Conservation (phyloP, 1,140 invertebrate genomes). For the Drosophila lacertosa region DNA sequence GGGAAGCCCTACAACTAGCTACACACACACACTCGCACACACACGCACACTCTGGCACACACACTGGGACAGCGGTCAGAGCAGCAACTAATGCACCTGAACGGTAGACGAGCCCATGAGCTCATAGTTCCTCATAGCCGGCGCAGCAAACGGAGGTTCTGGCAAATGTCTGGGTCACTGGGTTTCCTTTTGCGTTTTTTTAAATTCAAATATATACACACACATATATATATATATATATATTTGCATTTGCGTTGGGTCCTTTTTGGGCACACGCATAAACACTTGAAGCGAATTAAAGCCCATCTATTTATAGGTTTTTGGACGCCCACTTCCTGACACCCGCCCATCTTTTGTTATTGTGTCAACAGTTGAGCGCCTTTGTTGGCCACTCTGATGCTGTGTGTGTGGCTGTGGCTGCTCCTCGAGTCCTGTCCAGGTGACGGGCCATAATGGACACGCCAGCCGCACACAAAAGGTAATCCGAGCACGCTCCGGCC, state of each 20-base stretch:
- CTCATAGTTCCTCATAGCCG: conserved; percentile 35
- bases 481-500: conserved; percentile 50
- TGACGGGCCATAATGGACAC: conserved; percentile 71
- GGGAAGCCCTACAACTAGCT: conserved; percentile 61
- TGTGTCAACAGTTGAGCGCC: conserved; percentile 65
- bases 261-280: conserved; percentile 10
- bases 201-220: too few relatives aligned
- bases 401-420: conserved; percentile 2
- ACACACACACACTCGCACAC: not conserved
- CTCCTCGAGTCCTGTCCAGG: conserved; percentile 53
- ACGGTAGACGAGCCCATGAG: conserved; percentile 41
- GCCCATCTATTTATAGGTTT: conserved; percentile 62
- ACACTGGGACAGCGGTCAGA: not conserved
- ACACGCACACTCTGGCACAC: not conserved
- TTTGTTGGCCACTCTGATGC: conserved; percentile 52
- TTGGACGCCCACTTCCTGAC: conserved; percentile 27
- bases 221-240: not conserved
- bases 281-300: conserved; percentile 58
- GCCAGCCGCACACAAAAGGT: conserved; percentile 63
- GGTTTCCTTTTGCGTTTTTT: conserved; percentile 42
- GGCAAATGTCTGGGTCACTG: conserved; percentile 72
- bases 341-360: conserved; percentile 58
- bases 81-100: conserved; percentile 23
- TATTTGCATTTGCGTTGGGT: not conserved
- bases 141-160: not conserved